Conservation (phyloP, 2,797 vertebrate species). For the Glyptemys insculpta region DNA sequence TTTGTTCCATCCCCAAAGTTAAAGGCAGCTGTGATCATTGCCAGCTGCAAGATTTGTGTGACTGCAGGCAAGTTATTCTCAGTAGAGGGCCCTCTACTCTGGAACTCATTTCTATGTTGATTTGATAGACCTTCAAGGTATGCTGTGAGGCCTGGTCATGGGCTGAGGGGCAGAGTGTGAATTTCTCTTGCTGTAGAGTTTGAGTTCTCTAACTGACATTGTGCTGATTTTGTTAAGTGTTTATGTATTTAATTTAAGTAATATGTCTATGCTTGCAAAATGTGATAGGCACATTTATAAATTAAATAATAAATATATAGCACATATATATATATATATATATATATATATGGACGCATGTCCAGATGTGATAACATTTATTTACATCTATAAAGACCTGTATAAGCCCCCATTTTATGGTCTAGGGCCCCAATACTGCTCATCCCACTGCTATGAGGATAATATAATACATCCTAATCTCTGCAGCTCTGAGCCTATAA, state of each 20-base stretch:
- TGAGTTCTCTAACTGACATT: background rate
- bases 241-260: background rate
- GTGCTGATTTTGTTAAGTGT: background rate
- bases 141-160: background rate
- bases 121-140: background rate
- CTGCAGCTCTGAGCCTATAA: fast-evolving
- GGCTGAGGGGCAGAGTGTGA: background rate
- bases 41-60: background rate
- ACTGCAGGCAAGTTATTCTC: background rate
- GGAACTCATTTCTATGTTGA: background rate
- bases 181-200: fast-evolving
- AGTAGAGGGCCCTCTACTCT: background rate
- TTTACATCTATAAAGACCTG: background rate
- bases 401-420: background rate
- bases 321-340: background rate
- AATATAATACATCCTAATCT: background rate
- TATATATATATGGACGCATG: fast-evolving
- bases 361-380: too few species aligned
- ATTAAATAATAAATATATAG: background rate
- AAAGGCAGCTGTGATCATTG: background rate
- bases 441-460: too few species aligned
- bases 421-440: too few species aligned
- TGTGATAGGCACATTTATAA: fast-evolving
- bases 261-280: background rate
- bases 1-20: background rate